Evolutionary conservation across 1,140 invertebrate genomes (phyloP).

Genomic region (Tribolium castaneum): DNA sequence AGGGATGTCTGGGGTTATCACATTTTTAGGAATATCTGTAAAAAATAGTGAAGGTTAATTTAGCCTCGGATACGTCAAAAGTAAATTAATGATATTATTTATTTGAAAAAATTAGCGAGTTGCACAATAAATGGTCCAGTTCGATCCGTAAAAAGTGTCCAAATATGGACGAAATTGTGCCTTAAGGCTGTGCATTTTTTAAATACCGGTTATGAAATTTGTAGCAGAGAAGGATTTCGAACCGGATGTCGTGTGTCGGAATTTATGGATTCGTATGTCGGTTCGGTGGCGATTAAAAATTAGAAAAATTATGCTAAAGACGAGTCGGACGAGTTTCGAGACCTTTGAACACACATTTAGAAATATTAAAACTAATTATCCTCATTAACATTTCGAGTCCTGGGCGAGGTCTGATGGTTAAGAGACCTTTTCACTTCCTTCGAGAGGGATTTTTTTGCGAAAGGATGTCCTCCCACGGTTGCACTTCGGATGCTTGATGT

Average conservation of each 20-base stretch:
- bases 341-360: background rate
- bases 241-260: slow-evolving; percentile 2
- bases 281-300: slow-evolving; percentile 4
- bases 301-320: slow-evolving; percentile 12
- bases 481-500: too few species aligned
- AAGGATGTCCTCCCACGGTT: too few species aligned
- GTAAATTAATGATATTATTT: background rate
- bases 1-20: slow-evolving; percentile 34
- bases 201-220: slow-evolving; percentile 2
- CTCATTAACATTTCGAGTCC: slow-evolving; percentile 9
- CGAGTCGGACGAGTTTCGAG: background rate
- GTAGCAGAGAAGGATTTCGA: slow-evolving; percentile 1
- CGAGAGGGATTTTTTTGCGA: too few species aligned
- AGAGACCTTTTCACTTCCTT: background rate
- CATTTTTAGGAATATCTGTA: slow-evolving; percentile 38
- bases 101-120: background rate
- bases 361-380: slow-evolving; percentile 16
- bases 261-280: background rate
- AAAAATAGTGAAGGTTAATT: background rate
- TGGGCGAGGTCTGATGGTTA: background rate
- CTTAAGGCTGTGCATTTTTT: slow-evolving; percentile 13
- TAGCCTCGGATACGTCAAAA: slow-evolving; percentile 7
- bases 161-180: slow-evolving; percentile 13
- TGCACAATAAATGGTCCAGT: slow-evolving; percentile 21
- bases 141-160: background rate